Base-by-base conservation (phyloP, 2,888 invertebrate genomes). In the Anoplius nigerrimus region DNA sequence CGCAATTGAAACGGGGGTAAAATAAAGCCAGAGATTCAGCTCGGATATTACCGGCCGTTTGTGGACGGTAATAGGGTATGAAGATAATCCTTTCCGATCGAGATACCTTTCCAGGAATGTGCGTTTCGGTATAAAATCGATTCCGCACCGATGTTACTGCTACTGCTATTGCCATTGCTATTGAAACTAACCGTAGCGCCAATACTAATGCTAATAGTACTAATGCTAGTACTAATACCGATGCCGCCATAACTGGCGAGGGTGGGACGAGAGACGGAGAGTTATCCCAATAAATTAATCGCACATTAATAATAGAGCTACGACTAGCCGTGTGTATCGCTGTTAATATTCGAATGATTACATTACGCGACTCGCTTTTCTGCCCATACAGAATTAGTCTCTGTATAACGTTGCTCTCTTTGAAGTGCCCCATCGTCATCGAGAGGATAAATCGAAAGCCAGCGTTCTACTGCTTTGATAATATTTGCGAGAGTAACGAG, bases 281-380 rank as follows among this genome's bases (percentile, higher is more conserved):
- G 64, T 68, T 58, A 62, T 72, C 74, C 62, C 51, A 67, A 74
- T 66, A 66, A 72, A 77, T 78, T 78, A 75, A 75, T 70, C 68
- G 66, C 51, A 62, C 60, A 53, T 61, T 70, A 52, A 77, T 78
- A 78, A 77, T 75, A 54, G 62, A 42, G 51, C 56, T 59, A 53
- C 53, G 51, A 45, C 59, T 56, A 57, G 59, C 66, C 65, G 66
- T 64, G 56, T 58, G 22, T 60, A 67, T 65, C 56, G 65, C 59
- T 69, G 71, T 69, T 75, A 71, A 75, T 75, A 65, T 71, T 67
- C 75, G 20, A 53, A 24, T 59, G 64, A 69, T 69, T 61, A 60
- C 27, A 65, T 74, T 78, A 76, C 72, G 58, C 60, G 45, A 42
- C 55, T 2, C 21, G 58, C 66, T 69, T 79, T 76, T 74, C 72